phyloP scores from a whole-genome alignment of 2,797 vertebrate genomes.

The Acrossocheilus wenchowensis region DNA sequence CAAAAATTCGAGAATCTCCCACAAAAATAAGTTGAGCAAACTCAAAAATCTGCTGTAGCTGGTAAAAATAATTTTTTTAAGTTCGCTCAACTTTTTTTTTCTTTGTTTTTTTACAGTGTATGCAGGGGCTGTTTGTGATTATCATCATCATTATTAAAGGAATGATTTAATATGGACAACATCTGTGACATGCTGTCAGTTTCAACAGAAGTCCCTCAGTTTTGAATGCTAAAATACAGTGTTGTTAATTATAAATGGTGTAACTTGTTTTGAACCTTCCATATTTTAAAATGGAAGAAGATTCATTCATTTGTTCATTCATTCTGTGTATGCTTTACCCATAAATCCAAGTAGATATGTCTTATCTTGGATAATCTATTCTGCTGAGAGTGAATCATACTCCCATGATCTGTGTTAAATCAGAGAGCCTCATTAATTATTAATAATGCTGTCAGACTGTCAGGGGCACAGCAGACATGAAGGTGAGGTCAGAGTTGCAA shows the following conservation, averaged over 20 bases:
- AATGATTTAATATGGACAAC: neutral
- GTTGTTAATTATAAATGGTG: neutral
- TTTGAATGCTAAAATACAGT: neutral
- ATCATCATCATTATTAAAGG: neutral
- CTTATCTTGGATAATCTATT: neutral
- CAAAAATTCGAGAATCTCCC: too few species aligned
- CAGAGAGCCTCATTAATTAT: neutral
- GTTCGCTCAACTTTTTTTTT: too few species aligned
- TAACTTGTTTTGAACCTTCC: too few species aligned
- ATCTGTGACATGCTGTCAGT: neutral
- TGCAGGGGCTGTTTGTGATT: neutral
- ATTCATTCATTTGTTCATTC: too few species aligned
- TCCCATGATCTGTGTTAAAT: neutral
- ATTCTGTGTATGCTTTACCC: neutral
- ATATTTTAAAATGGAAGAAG: too few species aligned
- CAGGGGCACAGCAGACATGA: neutral
- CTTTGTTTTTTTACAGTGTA: neutral
- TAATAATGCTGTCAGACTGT: constrained; percentile 14
- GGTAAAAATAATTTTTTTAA: too few species aligned
- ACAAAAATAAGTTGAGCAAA: too few species aligned
- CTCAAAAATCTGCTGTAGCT: too few species aligned
- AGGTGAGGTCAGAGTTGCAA: constrained; percentile 6
- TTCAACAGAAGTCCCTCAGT: neutral
- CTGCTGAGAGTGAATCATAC: neutral
- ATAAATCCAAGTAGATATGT: neutral